phyloP scores from a whole-genome alignment of 1,140 invertebrate genomes.

The Aphelinus certus region DNA sequence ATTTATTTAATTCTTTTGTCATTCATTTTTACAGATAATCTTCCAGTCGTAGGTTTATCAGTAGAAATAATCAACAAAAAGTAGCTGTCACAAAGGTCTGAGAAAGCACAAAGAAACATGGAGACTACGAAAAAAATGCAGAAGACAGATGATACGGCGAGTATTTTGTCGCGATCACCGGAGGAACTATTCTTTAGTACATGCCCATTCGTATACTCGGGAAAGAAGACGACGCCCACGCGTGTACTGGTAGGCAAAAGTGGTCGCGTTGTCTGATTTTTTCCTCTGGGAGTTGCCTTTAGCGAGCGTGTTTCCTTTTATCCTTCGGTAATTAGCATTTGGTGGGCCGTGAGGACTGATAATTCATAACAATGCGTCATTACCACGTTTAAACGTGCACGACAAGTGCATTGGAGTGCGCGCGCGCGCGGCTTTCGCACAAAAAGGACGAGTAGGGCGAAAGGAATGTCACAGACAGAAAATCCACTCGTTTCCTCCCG shows the following conservation, averaged over 20 bases:
- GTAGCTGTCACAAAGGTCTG: too few relatives aligned
- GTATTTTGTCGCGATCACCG: too few relatives aligned
- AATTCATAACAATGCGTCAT: constrained; percentile 63
- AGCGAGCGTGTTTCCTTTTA: constrained; percentile 25
- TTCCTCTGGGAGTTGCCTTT: constrained; percentile 7
- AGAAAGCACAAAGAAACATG: too few relatives aligned
- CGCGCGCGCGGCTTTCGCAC: constrained; percentile 41
- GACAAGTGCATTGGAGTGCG: constrained; percentile 63
- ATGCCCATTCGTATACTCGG: not conserved
- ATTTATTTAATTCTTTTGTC: too few relatives aligned
- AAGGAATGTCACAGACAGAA: constrained; percentile 16
- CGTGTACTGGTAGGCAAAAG: not conserved
- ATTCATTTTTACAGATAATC: too few relatives aligned
- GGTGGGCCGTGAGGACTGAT: constrained; percentile 53
- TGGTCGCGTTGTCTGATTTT: constrained; percentile 31
- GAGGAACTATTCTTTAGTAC: too few relatives aligned
- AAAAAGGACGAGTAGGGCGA: constrained; percentile 44
- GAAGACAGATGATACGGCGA: too few relatives aligned
- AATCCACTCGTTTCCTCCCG: not conserved
- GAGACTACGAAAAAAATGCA: too few relatives aligned
- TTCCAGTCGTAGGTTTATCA: too few relatives aligned
- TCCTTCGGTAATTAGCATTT: constrained; percentile 58
- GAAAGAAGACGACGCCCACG: not conserved
- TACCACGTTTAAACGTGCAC: constrained; percentile 61
- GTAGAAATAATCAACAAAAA: too few relatives aligned